Conservation (phyloP, 2,888 invertebrate genomes). For the Drosophila neutralis region DNA sequence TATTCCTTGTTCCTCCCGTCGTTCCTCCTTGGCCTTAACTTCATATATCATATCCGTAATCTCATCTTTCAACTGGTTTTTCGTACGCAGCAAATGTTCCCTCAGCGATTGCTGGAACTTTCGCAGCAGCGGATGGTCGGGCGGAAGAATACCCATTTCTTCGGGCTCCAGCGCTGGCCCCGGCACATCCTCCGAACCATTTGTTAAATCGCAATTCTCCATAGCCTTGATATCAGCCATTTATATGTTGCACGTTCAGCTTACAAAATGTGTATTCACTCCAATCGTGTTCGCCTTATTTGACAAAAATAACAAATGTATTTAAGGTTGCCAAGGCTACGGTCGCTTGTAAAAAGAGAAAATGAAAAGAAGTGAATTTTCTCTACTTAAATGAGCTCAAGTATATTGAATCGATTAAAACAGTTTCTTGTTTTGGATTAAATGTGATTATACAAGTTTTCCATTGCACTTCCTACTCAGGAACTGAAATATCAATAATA, state of each 20-base stretch:
- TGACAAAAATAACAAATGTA: constrained; percentile 22
- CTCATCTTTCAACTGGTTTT: constrained; percentile 88
- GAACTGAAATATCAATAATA: background rate
- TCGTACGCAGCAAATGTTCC: constrained; percentile 88
- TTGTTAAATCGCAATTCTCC: constrained; percentile 50
- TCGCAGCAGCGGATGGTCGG: constrained; percentile 90
- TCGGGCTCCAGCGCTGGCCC: constrained; percentile 43
- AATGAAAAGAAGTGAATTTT: background rate
- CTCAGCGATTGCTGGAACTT: constrained; percentile 90
- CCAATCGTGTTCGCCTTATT: background rate
- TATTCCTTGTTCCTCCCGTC: constrained; percentile 84
- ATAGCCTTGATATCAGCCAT: constrained; percentile 45
- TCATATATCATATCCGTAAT: constrained; percentile 88
- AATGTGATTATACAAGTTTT: background rate
- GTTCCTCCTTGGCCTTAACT: constrained; percentile 76
- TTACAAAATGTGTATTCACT: constrained; percentile 4
- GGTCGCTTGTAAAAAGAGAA: background rate
- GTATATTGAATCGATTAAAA: background rate
- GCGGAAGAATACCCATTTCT: constrained; percentile 85
- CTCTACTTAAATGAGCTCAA: background rate
- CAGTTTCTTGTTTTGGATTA: background rate
- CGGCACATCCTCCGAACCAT: constrained; percentile 30
- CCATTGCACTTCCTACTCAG: background rate
- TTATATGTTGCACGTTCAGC: background rate
- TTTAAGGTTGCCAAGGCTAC: constrained; percentile 1